Base-by-base conservation (phyloP, 2,797 vertebrate genomes). In the Glossophaga mutica region DNA sequence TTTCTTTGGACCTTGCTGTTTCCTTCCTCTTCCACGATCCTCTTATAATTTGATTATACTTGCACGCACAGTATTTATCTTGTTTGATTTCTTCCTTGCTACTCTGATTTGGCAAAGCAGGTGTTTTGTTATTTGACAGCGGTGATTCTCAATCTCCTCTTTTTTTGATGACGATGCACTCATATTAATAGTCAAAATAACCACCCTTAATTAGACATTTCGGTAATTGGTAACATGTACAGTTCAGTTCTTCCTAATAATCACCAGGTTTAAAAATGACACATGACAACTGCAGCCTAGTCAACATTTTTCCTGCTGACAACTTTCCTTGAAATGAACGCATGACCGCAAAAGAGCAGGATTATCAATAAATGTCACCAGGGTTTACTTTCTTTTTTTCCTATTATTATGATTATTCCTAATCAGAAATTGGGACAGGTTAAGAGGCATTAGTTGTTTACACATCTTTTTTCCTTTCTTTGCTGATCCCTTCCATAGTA, bases 171-270 rank as follows among this genome's bases (percentile, higher is more conserved):
- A 96, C 48, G 68, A 92, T 86, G 42, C 67, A 88, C 90, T 96
- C 46, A 81, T 74, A 94, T 96, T 88, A 96, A 91, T 94, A 91
- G 18, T 96, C 87, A 95, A 97, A 95, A 96, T 97, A 96, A 91
- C 77, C 76, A 91, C 32, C 24, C 71, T 89, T 96, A 89, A 91
- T 94, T 95, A 94, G 91, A 91, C 4, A 96, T 92, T 95, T 91
- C 89, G 93, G 82, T 81, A 50, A 96, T 86, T 95, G 42, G 74
- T 70, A 96, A 97, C 15, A 71, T 70, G 89, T 78, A 79, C 5
- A 90, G 83, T 91, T 96, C 5, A 90, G 83, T 91, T 96, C 52
- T 84, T 91, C 29, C 52, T 93, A 96, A 96, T 96, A 77, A 97
- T 91, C 32, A 93, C 57, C 34, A 96, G 93, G 97, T 97, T 76